A percentile compares a stretch with the other conserved stretches of the same genome.
Evolutionary conservation across 1,140 invertebrate species (phyloP).

Genomic region (Trichomalopsis sarcophagae): DNA sequence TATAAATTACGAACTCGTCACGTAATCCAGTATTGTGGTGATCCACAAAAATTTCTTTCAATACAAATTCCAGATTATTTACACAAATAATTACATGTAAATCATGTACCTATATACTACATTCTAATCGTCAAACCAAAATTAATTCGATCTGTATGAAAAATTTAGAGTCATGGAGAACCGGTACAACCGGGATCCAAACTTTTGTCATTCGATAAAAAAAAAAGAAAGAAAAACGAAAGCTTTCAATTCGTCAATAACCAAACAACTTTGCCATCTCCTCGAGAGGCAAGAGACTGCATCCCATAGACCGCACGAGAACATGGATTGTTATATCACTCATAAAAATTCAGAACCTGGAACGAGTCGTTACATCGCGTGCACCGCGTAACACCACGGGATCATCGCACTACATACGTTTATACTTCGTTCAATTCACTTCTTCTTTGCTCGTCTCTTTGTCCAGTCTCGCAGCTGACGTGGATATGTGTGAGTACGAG

Average conservation of each 20-base stretch:
- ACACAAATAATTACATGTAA: not conserved
- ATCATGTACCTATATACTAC: not conserved
- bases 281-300: not conserved
- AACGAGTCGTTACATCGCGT: not conserved
- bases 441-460: not conserved
- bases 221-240: not conserved
- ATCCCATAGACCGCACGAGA: not conserved
- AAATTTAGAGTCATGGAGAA: not conserved
- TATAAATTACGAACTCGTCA: not conserved
- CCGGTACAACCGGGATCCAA: not conserved
- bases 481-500: not conserved
- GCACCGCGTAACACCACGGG: not conserved
- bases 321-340: not conserved
- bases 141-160: conserved; percentile 37
- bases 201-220: conserved; percentile 34
- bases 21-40: not conserved
- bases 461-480: not conserved
- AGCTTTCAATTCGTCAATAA: conserved; percentile 9
- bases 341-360: conserved; percentile 21
- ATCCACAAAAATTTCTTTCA: not conserved
- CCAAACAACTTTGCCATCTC: conserved; percentile 26
- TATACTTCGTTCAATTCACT: not conserved
- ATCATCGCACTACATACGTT: not conserved
- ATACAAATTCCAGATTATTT: not conserved
- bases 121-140: not conserved